Percentiles rank a stretch among this genome's conserved stretches.
Conservation (phyloP, 2,797 vertebrate species). For the Clarias pachynema region DNA sequence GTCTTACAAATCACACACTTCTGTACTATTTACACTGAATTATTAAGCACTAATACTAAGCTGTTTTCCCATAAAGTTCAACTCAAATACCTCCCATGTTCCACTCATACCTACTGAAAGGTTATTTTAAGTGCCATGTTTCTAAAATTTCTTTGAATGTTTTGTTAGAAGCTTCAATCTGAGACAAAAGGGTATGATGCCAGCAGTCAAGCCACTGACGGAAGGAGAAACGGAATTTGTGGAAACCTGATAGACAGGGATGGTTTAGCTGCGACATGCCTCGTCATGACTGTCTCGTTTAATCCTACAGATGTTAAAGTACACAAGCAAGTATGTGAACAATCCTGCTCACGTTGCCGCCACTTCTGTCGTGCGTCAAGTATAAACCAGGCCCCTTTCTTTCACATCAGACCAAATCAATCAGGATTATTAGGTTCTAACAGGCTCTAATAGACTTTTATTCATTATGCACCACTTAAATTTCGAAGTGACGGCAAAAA, state of each 20-base stretch:
- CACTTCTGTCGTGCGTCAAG: not conserved
- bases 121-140: not conserved
- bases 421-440: not conserved
- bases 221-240: not conserved
- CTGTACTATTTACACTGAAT: not conserved
- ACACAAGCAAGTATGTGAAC: not conserved
- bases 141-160: not conserved
- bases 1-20: not conserved
- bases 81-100: not conserved
- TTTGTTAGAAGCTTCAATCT: not conserved
- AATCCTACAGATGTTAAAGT: not conserved
- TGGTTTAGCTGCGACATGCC: not conserved
- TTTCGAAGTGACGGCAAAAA: not conserved
- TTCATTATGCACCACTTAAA: not conserved
- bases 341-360: not conserved
- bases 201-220: not conserved
- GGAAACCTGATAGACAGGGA: not conserved
- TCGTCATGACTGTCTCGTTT: not conserved
- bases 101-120: not conserved
- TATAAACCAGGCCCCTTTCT: not conserved
- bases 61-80: too few species aligned
- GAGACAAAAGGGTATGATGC: not conserved
- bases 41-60: not conserved
- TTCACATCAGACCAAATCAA: not conserved
- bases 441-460: too few species aligned